phyloP scores from a whole-genome alignment of 64 coral and sea anemone species.

The Actinia tenebrosa region DNA sequence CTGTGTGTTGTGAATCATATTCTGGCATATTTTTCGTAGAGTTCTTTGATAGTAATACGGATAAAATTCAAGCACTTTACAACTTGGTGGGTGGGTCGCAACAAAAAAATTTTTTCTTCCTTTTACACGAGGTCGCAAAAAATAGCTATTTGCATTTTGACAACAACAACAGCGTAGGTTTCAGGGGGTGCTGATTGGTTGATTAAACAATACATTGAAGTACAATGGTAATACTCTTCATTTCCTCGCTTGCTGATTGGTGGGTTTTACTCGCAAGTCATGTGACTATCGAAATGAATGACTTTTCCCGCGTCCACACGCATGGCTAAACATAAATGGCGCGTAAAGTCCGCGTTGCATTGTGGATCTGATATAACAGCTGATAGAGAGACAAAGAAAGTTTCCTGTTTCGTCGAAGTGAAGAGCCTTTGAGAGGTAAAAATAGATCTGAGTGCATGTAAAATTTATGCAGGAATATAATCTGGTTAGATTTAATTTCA shows the following conservation, averaged over 20 bases:
- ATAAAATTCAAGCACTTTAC: slow-evolving; percentile 22
- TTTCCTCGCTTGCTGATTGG: slow-evolving; percentile 64
- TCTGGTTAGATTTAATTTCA: background rate
- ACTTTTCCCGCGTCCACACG: slow-evolving; percentile 74
- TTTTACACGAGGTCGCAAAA: slow-evolving; percentile 98
- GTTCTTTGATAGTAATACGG: background rate
- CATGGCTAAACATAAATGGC: slow-evolving; percentile 46
- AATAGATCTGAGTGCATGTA: slow-evolving; percentile 5
- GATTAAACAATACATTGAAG: slow-evolving; percentile 43
- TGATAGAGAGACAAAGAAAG: background rate
- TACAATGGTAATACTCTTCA: slow-evolving; percentile 75
- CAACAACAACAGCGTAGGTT: slow-evolving; percentile 82
- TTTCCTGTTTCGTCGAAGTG: slow-evolving; percentile 7
- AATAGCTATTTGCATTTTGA: slow-evolving; percentile 94
- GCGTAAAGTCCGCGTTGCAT: slow-evolving; percentile 59
- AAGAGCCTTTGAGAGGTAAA: background rate
- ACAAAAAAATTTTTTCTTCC: slow-evolving; percentile 83
- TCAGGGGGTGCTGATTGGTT: slow-evolving; percentile 62
- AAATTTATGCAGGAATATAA: slow-evolving; percentile 7
- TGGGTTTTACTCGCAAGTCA: slow-evolving; percentile 43
- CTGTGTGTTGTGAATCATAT: slow-evolving; percentile 53
- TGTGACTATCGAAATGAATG: slow-evolving; percentile 85
- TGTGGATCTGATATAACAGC: slow-evolving; percentile 14
- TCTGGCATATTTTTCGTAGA: slow-evolving; percentile 76
- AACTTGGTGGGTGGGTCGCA: slow-evolving; percentile 92